Conservation (phyloP, 2,888 invertebrate genomes). For the Pachliopta kotzebuea region DNA sequence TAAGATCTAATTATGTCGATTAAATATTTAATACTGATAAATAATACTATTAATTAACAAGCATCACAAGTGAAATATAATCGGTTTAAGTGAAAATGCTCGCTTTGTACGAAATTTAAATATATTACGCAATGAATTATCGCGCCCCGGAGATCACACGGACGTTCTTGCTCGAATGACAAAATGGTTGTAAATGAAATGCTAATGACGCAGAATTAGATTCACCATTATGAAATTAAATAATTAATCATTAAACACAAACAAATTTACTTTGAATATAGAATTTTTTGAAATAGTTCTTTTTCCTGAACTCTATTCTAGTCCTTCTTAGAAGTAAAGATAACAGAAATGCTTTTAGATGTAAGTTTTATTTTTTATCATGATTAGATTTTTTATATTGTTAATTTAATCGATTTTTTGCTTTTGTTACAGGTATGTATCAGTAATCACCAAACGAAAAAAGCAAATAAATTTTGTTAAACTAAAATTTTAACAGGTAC, state of each 20-base stretch:
- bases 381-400: no score
- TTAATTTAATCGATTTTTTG: neutral
- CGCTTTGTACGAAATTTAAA: slow-evolving; percentile 7
- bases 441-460: neutral
- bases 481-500: no score
- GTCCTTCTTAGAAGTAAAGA: no score
- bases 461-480: neutral
- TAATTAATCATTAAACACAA: neutral
- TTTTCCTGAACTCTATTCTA: no score
- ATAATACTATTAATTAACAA: no score
- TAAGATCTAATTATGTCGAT: no score
- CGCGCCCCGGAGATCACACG: slow-evolving; percentile 10
- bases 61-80: slow-evolving; percentile 5
- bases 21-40: no score
- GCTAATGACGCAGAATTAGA: neutral
- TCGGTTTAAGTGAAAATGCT: slow-evolving; percentile 9
- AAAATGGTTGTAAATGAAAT: neutral
- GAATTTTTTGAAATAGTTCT: no score
- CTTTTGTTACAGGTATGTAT: slow-evolving; percentile 2
- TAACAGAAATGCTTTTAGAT: no score
- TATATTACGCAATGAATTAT: slow-evolving; percentile 14
- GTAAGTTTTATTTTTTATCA: neutral
- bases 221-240: no score
- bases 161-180: neutral
- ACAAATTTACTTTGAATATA: neutral